Base-by-base conservation (phyloP, 2,888 invertebrate species). In the Callimorpha dominula region DNA sequence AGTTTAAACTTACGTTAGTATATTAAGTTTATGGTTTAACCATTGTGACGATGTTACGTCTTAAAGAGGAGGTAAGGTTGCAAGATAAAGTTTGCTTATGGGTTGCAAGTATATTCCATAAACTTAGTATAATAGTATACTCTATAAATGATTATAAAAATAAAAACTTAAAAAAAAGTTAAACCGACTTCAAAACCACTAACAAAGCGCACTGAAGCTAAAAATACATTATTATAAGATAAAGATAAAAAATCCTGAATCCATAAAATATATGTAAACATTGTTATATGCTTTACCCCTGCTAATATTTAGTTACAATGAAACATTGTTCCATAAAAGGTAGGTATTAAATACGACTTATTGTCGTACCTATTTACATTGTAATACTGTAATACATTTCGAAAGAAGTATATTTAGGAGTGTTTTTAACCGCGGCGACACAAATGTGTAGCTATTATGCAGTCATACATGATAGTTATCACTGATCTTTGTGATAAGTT, bases 401-500 rank as follows among this genome's bases (percentile, higher is more conserved):
- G 11, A 49, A 46, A 72, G 12, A 69, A 64, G 74, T 43, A 71
- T 50, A 43, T 66, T 72, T 64, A 66, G 64, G 63, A 69, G 42
- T 42, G 63, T 68, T 67, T 65, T 71, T 49, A 65, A 74, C 73
- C 65, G 57, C 66, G 66, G 49, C 65, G 50, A 60, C 62, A 74
- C 81, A 84, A 80, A 84, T 54, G 65, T 65, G 68, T 60, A 67
- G 74, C 79, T 80, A 86, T 88, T 86, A 87, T 87, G 81, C 85
- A 87, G 83, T 82, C 81, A 80, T 83, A 82, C 83, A 76, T 83
- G 85, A 81, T 85, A 82, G 80, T 81, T 85, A 87, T 87, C 87
- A 80, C 77, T 75, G 86, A 87, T 88, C 84, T 82, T 85, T 79
- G 82, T 85, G 90, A 91, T 90, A 90, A 82, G 50, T 67, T 71